Conservation (phyloP, 2,888 invertebrate species). For the Tenthredo scrophulariae region DNA sequence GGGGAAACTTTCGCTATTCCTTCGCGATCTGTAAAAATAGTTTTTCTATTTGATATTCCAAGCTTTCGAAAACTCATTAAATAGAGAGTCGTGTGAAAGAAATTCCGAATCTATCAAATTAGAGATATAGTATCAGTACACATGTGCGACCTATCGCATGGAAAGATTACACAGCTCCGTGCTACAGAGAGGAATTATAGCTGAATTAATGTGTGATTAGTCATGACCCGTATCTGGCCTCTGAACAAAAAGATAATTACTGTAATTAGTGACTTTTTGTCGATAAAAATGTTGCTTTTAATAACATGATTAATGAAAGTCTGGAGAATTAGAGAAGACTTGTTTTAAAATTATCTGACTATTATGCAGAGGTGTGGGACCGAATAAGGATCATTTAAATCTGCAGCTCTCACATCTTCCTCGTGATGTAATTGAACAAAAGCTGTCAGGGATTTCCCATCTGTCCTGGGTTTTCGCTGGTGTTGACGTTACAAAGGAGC, state of each 20-base stretch:
- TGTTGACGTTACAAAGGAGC: slow-evolving; percentile 97
- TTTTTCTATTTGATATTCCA: background rate
- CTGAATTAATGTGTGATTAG: background rate
- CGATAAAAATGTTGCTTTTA: background rate
- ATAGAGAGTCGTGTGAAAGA: background rate
- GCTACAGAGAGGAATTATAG: slow-evolving; percentile 3
- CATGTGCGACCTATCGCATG: background rate
- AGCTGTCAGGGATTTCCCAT: slow-evolving; percentile 97
- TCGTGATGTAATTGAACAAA: slow-evolving; percentile 89
- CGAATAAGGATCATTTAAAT: slow-evolving; percentile 95
- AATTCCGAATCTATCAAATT: slow-evolving; percentile 8
- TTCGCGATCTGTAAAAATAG: background rate
- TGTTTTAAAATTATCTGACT: background rate
- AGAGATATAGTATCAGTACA: slow-evolving; percentile 24
- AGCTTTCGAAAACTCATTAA: background rate
- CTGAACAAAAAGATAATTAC: slow-evolving; percentile 20
- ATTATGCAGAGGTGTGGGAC: slow-evolving; percentile 90
- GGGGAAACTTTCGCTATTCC: background rate
- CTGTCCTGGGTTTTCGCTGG: slow-evolving; percentile 99
- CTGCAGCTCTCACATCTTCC: slow-evolving; percentile 97
- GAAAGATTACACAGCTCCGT: background rate
- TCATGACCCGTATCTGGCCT: slow-evolving; percentile 19
- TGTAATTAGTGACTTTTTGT: slow-evolving; percentile 14
- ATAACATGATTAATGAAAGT: background rate
- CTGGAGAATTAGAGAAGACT: background rate